Evolutionary conservation across 2,797 vertebrate genomes (phyloP).

Genomic region (Esox masquinongy): DNA sequence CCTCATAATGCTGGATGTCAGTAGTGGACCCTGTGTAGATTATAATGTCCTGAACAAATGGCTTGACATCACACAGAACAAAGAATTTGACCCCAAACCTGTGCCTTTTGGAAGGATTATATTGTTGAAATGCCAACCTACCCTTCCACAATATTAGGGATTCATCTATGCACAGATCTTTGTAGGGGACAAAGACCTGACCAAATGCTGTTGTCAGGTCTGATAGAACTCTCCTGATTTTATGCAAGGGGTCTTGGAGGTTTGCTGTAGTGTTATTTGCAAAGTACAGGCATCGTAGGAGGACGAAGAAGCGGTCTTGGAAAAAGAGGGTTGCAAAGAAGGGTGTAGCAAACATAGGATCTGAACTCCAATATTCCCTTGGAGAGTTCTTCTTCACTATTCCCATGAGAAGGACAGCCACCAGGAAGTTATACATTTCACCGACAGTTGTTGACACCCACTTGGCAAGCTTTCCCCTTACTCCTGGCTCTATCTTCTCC

Average conservation of each 20-base stretch:
- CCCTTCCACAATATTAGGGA: slow-evolving; percentile 3
- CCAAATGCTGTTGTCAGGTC: background rate
- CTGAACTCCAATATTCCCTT: background rate
- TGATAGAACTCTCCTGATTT: background rate
- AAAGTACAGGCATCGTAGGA: background rate
- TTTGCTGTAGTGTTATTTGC: background rate
- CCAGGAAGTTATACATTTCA: background rate
- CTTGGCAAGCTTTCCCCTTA: background rate
- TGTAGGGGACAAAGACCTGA: background rate
- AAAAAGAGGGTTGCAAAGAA: background rate
- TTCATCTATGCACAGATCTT: background rate
- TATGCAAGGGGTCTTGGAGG: background rate
- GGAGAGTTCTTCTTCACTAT: background rate
- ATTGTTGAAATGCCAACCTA: background rate
- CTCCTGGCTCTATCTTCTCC: too few species aligned
- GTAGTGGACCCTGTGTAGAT: too few species aligned
- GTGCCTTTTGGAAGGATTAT: background rate
- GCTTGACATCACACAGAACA: background rate
- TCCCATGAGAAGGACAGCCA: background rate
- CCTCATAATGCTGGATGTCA: background rate
- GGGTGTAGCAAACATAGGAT: background rate
- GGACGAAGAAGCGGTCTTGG: background rate
- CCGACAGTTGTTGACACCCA: background rate
- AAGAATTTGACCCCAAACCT: background rate
- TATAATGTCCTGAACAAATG: too few species aligned